These are phyloP conservation scores for Aegotheles bennettii DNA, from an alignment of 2,113 vertebrate genomes.

Conservation along the genomic window DNA sequence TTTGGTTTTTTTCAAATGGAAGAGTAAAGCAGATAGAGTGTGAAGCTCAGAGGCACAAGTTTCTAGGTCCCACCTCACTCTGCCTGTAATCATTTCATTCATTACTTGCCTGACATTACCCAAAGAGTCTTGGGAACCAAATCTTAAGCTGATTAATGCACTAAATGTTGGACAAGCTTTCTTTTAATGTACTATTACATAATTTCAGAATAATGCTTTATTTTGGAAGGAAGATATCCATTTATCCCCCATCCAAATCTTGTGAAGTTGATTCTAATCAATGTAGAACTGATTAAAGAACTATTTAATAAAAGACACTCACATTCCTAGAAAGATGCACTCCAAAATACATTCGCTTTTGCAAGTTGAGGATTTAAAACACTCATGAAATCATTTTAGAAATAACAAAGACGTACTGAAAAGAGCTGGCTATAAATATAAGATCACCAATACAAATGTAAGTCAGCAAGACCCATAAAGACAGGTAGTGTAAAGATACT, in stretches of 20 bases:
- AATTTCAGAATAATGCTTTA: neutral
- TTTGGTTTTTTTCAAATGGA: neutral
- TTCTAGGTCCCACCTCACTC: neutral
- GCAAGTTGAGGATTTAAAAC: neutral
- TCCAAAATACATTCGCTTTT: neutral
- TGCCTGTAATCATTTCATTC: neutral
- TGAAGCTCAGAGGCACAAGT: neutral
- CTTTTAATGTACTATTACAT: neutral
- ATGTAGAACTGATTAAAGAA: neutral
- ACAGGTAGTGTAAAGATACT: neutral
- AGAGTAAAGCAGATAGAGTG: neutral
- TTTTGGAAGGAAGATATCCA: neutral
- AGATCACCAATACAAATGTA: neutral
- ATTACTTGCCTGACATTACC: neutral
- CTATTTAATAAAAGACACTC: neutral
- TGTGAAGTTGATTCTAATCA: neutral
- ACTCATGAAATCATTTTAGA: neutral
- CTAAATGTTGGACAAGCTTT: neutral
- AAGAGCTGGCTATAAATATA: neutral
- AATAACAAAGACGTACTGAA: neutral
- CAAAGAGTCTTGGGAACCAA: neutral
- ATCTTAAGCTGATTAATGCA: neutral
- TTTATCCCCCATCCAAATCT: neutral
- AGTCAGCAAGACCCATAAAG: neutral
- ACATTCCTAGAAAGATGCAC: neutral